Conservation (phyloP, 1,140 invertebrate species). For the Sweltsa coloradensis region DNA sequence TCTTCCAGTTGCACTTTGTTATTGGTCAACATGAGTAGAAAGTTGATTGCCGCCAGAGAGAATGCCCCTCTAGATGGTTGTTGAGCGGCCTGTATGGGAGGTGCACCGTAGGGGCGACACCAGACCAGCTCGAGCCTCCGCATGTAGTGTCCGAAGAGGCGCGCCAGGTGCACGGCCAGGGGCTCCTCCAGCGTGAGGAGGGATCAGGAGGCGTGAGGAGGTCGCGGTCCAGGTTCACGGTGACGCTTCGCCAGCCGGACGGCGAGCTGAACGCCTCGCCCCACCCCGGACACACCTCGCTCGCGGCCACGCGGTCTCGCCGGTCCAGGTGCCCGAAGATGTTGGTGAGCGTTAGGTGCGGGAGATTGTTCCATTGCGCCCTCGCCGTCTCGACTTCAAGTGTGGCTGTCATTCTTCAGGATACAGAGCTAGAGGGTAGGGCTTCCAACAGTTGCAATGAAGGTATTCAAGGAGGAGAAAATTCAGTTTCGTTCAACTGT, state of each 20-base stretch:
- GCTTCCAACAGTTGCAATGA: too few relatives aligned
- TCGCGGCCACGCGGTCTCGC: conserved; percentile 24
- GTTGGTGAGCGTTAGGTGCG: conserved; percentile 33
- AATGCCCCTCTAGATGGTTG: too few relatives aligned
- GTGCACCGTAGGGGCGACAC: conserved; percentile 29
- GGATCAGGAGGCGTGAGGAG: conserved; percentile 19
- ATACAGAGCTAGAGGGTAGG: too few relatives aligned
- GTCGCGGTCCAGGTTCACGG: conserved; percentile 29
- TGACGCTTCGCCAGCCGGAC: conserved; percentile 30
- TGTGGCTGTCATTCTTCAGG: too few relatives aligned
- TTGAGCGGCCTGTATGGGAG: too few relatives aligned
- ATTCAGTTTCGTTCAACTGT: too few relatives aligned
- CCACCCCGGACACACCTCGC: conserved; percentile 28
- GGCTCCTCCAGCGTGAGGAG: conserved; percentile 16
- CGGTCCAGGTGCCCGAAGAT: conserved; percentile 28
- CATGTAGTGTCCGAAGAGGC: conserved; percentile 29
- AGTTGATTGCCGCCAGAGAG: too few relatives aligned
- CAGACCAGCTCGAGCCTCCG: conserved; percentile 28
- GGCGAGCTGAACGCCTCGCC: conserved; percentile 26
- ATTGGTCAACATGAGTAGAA: too few relatives aligned
- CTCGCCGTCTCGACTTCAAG: too few relatives aligned
- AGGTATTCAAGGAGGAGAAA: too few relatives aligned
- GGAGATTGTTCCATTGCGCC: conserved; percentile 34
- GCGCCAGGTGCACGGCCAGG: conserved; percentile 15
- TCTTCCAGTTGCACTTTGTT: too few relatives aligned